These are phyloP conservation scores for Paradoxurus hermaphroditus DNA, from an alignment of 2,113 vertebrate genomes.

Conservation along the genomic window DNA sequence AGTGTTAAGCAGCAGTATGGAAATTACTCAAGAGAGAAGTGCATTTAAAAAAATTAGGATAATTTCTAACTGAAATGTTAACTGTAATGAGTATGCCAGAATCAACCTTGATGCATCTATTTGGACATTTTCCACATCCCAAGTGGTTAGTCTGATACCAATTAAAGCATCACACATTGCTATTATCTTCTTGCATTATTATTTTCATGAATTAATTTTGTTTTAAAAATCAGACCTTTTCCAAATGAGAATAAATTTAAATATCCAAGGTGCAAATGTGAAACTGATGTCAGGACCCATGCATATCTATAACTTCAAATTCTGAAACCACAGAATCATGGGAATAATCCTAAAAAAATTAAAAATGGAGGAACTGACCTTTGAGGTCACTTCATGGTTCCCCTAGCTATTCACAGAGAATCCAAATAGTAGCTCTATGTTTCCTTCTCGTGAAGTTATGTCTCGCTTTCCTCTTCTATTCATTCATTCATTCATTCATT, in stretches of 20 bases:
- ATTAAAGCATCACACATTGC: constrained; percentile 70
- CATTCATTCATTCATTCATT: neutral
- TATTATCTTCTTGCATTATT: constrained; percentile 67
- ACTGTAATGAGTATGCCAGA: constrained; percentile 56
- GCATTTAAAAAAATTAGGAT: constrained; percentile 26
- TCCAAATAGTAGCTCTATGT: neutral
- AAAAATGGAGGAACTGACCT: constrained; percentile 10
- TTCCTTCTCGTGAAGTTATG: constrained; percentile 10
- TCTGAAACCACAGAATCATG: constrained; percentile 43
- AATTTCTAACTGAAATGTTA: constrained; percentile 61
- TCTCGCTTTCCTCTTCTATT: neutral
- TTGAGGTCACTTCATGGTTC: constrained; percentile 33
- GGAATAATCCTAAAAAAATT: constrained; percentile 49
- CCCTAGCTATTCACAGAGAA: neutral
- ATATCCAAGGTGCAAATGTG: constrained; percentile 48
- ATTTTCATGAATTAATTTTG: constrained; percentile 71
- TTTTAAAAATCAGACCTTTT: constrained; percentile 69
- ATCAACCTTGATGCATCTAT: constrained; percentile 42
- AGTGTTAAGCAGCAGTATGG: constrained; percentile 12
- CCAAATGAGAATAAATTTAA: constrained; percentile 73
- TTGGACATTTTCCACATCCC: constrained; percentile 62
- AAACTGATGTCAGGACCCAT: constrained; percentile 47
- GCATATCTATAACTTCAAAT: constrained; percentile 53
- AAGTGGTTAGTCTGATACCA: constrained; percentile 57
- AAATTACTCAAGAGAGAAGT: constrained; percentile 40